Evolutionary conservation across 1,140 invertebrate genomes (phyloP), one percentile per base, ranked within the genome.

Genomic region (Drosophila punjabiensis): DNA sequence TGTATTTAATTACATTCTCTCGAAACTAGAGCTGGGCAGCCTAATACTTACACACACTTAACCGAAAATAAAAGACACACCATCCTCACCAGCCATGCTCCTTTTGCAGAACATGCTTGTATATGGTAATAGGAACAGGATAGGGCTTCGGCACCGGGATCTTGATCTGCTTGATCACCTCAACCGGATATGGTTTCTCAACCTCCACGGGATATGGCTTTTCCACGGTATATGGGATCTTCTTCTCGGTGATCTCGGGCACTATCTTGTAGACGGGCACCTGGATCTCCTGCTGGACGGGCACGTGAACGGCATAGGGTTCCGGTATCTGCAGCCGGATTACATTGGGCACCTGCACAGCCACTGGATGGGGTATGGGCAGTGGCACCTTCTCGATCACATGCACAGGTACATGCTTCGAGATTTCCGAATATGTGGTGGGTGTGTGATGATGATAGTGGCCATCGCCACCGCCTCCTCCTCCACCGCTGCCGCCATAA

Each of bases 121-220:
- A 97, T 55, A 97, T 95, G 6, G 96, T 96, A n/a, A 96, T 95
- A 79, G 96, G 96, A 60, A 97, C 96, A 48, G 96, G 95, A 92
- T 97, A 96, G 32, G 96, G 96, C 93, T 96, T 96, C 75, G 95
- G 95, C 81, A 97, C 95, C 30, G 96, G 95, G 35, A 96, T 95
- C 79, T 96, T 95, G 73, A 96, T 96, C 87, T 96, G 96, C 93
- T 97, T 97, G 69, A 96, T 96, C 6, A 97, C 95, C 69, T 96
- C 96, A 7, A 97, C 96, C 33, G 96, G 95, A 93, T 96, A 97
- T 2, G 96, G 96, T 91, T 96, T 96, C 85, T 97, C 96, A 0
- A 97, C 95, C 62, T 96, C 95, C 83, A 96, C 96, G 7, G 96
- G 96, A 63, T 96, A 95, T 65, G 96, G 94, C 73, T 96, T 96